Base-by-base conservation (phyloP, 2,797 vertebrate species). In the Hapalemur alaotrensis region DNA sequence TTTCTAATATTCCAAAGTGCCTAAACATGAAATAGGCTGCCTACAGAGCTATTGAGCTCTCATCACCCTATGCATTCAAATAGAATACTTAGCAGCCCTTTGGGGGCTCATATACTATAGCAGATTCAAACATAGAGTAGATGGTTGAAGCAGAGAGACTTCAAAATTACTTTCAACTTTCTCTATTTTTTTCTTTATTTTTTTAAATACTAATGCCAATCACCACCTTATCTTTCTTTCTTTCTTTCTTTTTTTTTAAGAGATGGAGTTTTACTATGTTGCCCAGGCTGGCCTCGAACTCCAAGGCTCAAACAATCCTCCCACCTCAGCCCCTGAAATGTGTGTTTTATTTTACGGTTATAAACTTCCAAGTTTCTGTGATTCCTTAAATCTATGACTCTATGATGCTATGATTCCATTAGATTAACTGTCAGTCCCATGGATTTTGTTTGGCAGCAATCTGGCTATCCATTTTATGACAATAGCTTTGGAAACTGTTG, bases 401-500 rank as follows among this genome's bases (percentile, higher is more conserved):
- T 54, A n/a, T 82, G 38, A 63, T 75, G 70, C 69, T 91, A 5
- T 92, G 70, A 86, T 86, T 91, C 30, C 28, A 46, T 5, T 87
- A 80, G 43, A 85, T 96, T 91, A 78, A 89, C 76, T 86, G 11
- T 75, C 48, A 80, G 10, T 89, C 46, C 35, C 22, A 46, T 73
- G 76, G 38, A 81, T 88, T 84, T 17, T 80, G n/a, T 95, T 89
- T 92, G 89, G 41, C 75, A 95, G 46, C 32, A 91, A 46, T 81
- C 85, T 97, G 69, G 43, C 54, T 87, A 59, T 86, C 70, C 67
- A 73, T 85, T 95, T 92, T 76, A 85, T 84, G 80, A 59, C 43
- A 93, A 61, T 88, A 93, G 73, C 93, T 97, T 52, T 79, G 69
- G 52, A 94, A 96, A 17, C 61, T 97, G 38, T 32, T 96, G 93